Evolutionary conservation across 2,797 vertebrate species (phyloP), one percentile per base, ranked within the genome.

Genomic region (Podarcis siculus): DNA sequence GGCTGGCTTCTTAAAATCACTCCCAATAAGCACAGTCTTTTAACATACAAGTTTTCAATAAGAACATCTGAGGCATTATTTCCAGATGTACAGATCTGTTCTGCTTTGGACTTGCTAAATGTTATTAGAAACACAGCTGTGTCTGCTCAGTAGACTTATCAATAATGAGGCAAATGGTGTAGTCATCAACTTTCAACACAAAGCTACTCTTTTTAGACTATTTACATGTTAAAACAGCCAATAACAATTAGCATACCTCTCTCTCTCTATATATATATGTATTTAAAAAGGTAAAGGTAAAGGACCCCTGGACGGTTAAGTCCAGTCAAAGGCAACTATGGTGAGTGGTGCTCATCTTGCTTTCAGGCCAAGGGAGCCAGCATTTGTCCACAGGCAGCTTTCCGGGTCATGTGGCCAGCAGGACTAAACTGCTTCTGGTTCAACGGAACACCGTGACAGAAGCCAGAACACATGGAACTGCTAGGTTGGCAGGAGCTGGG

Each of bases 191-290:
- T 64, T 30, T 25, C 12, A 72, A 30, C 64, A 30, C 8, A 71
- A 76, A 66, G 13, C 23, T 80, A n/a, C 5, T 78, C 82, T 79
- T 0, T 1, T 81, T 79, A 78, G 35, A 79, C 71, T 88, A 77
- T 79, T 17, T 75, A 27, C 30, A 89, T 82, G 73, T 82, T 88
- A 92, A 90, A 49, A n/a, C 81, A 76, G 42, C 25, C 69, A 45
- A n/a, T 7, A 73, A 71, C 27, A 67, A 75, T 55, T 37, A 49
- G 30, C 45, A 49, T 12, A 49, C 10, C 45, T 49, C 45, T 45
- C 45, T 45, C 45, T 45, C 42, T 45, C 42, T 45, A 0, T 45
- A 12, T 45, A 12, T 45, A 45, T 45, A 45, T 45, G 0, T 45
- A 45, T 45, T 45, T 2, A 45, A 45, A 49, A 42, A 9, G 10